A percentile compares a stretch with the other conserved stretches of the same genome.
These are phyloP conservation scores for Enteromius treurensis DNA, from an alignment of 2,797 vertebrate genomes.

Conservation along the genomic window DNA sequence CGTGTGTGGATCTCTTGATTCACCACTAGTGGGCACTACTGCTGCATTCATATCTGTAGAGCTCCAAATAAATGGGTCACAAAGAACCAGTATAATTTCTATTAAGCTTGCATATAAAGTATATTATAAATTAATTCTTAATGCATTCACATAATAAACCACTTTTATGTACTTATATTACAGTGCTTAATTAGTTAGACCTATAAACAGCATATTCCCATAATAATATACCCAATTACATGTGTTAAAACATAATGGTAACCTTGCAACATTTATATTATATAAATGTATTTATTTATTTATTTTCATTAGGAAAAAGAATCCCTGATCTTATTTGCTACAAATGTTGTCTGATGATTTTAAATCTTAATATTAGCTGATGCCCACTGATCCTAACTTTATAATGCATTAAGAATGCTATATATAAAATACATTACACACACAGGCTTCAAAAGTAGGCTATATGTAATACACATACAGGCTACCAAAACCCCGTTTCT, in stretches of 20 bases:
- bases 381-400: neutral
- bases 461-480: neutral
- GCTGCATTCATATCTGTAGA: neutral
- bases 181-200: neutral
- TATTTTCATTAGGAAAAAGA: neutral
- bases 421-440: neutral
- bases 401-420: constrained; percentile 9
- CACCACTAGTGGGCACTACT: constrained; percentile 42
- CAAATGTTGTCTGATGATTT: neutral
- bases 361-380: neutral
- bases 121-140: constrained; percentile 2
- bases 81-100: neutral
- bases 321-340: neutral
- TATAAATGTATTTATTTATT: no score
- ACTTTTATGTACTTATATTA: neutral
- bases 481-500: constrained; percentile 12
- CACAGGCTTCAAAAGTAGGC: constrained; percentile 1
- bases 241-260: neutral
- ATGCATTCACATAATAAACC: constrained; percentile 17
- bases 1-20: neutral
- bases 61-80: neutral
- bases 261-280: neutral
- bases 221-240: neutral
- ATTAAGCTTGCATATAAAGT: neutral
- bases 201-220: neutral